These are phyloP conservation scores for Drosophila sordidula DNA, from an alignment of 2,888 invertebrate genomes.

Conservation along the genomic window DNA sequence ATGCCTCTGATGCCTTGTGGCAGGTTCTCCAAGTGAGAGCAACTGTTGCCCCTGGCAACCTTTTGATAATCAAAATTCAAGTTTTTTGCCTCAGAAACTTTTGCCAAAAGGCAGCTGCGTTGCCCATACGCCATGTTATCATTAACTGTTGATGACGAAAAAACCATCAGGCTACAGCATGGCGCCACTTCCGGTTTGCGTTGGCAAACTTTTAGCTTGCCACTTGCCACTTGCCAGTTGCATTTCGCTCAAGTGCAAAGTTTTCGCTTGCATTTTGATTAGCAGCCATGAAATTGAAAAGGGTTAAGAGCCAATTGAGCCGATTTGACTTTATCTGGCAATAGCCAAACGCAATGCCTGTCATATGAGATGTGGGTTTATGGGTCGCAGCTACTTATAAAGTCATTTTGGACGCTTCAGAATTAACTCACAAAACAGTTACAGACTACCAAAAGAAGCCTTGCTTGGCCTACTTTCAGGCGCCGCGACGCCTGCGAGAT, in stretches of 20 bases:
- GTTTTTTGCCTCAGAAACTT: conserved; percentile 11
- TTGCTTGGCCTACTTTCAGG: conserved; percentile 57
- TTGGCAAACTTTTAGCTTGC: conserved; percentile 28
- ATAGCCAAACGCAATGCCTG: conserved; percentile 16
- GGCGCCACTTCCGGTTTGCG: conserved; percentile 23
- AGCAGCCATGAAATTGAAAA: conserved; percentile 62
- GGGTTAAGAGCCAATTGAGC: conserved; percentile 41
- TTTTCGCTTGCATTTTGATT: conserved; percentile 72
- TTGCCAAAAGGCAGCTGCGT: conserved; percentile 8
- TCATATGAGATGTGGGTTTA: conserved; percentile 38
- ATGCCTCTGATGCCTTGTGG: conserved; percentile 28
- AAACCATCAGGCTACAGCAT: conserved; percentile 9
- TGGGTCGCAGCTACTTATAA: conserved; percentile 73
- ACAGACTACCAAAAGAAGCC: conserved; percentile 6
- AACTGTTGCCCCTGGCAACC: conserved; percentile 37
- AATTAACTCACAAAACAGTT: conserved; percentile 56
- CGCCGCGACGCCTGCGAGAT: conserved; percentile 59
- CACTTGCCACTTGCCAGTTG: conserved; percentile 45
- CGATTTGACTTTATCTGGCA: conserved; percentile 42
- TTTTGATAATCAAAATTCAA: conserved; percentile 31
- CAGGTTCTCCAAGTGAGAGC: conserved; percentile 13
- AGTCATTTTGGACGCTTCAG: conserved; percentile 63
- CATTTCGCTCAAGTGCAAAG: conserved; percentile 57
- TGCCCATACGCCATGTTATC: conserved; percentile 57
- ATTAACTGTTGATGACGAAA: conserved; percentile 63